A percentile compares a stretch with the other conserved stretches of the same genome.
These are phyloP conservation scores for Cosmia pyralina DNA, from an alignment of 2,888 invertebrate species.

Conservation along the genomic window DNA sequence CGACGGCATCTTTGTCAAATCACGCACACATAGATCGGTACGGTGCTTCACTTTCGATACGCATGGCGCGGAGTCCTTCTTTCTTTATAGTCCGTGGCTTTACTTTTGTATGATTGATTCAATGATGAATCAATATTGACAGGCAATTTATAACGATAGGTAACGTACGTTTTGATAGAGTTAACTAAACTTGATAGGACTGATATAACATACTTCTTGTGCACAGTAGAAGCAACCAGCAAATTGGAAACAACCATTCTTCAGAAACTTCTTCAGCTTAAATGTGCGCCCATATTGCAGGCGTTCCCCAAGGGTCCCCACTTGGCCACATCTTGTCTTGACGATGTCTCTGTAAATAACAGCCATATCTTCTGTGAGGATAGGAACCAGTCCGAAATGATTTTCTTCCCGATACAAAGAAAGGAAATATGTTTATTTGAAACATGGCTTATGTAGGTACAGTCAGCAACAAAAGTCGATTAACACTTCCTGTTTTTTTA, in stretches of 20 bases:
- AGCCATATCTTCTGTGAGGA: neutral
- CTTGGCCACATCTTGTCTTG: neutral
- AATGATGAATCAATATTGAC: slow-evolving; percentile 21
- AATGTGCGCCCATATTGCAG: neutral
- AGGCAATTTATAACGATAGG: neutral
- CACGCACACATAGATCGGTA: no score
- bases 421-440: neutral
- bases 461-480: no score
- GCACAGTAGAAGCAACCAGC: neutral
- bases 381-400: neutral
- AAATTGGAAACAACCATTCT: neutral
- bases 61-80: no score
- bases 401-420: neutral
- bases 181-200: neutral
- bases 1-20: no score
- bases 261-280: no score
- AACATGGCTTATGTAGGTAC: no score
- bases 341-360: neutral
- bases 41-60: no score
- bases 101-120: slow-evolving; percentile 6
- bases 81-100: no score
- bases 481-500: no score
- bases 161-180: neutral
- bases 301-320: neutral
- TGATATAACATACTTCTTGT: neutral